Evolutionary conservation across 2,888 invertebrate species (phyloP).

Genomic region (Acheta domesticus): DNA sequence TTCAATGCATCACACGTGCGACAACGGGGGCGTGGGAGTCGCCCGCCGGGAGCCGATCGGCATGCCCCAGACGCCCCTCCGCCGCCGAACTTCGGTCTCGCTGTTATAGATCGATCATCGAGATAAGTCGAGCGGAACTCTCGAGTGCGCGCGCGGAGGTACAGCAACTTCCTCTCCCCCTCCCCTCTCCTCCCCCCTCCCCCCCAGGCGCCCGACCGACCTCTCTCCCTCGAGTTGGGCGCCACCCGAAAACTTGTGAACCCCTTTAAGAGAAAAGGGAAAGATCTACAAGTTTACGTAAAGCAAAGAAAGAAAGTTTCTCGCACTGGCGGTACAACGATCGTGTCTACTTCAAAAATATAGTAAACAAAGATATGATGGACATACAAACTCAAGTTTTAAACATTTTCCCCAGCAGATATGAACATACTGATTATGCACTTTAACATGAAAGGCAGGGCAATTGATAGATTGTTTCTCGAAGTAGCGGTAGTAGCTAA

Average conservation of each 20-base stretch:
- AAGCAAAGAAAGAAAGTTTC: constrained; percentile 18
- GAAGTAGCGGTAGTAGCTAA: too few species aligned
- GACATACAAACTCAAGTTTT: not conserved
- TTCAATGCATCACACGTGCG: too few species aligned
- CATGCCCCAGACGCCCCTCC: not conserved
- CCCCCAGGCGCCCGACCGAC: not conserved
- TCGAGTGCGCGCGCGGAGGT: not conserved
- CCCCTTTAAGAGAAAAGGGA: not conserved
- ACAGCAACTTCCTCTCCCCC: not conserved
- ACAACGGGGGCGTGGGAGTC: too few species aligned
- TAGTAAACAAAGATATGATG: not conserved
- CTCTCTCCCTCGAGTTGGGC: not conserved
- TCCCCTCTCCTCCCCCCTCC: not conserved
- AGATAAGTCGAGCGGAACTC: constrained; percentile 1
- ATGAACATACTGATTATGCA: too few species aligned
- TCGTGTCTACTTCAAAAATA: not conserved
- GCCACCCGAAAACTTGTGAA: constrained; percentile 18
- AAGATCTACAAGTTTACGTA: constrained; percentile 3
- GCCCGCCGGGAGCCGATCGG: not conserved
- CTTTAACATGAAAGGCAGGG: too few species aligned
- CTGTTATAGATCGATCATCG: constrained; percentile 10
- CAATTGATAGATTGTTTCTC: too few species aligned
- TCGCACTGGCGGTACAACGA: not conserved
- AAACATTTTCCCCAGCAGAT: too few species aligned
- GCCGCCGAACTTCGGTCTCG: not conserved